A percentile compares a stretch with the other conserved stretches of the same genome.
phyloP scores from a whole-genome alignment of 1,140 invertebrate genomes.

The Bombus confusus region DNA sequence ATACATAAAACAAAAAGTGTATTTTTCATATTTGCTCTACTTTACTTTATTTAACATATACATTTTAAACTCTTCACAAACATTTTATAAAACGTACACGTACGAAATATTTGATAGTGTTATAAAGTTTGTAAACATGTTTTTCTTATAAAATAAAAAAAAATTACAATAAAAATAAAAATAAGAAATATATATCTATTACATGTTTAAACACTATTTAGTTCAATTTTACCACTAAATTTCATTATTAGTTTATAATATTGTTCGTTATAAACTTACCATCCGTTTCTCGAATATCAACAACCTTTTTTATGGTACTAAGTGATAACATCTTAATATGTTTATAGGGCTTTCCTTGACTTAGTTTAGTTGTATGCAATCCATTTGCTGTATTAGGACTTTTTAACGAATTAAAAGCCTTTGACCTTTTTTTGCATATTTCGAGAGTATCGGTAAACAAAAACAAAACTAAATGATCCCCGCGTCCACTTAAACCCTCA shows the following conservation, averaged over 20 bases:
- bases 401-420: constrained; percentile 87
- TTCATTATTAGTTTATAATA: background rate
- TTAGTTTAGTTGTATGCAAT: constrained; percentile 83
- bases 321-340: constrained; percentile 95
- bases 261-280: constrained; percentile 79
- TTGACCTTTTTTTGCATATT: constrained; percentile 94
- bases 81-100: background rate
- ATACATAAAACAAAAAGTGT: constrained; percentile 25
- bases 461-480: constrained; percentile 94
- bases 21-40: background rate
- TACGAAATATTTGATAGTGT: background rate
- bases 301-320: constrained; percentile 93
- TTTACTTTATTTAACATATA: background rate
- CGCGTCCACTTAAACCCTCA: constrained; percentile 92
- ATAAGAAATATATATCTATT: background rate
- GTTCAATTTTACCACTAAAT: background rate
- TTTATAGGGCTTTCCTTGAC: constrained; percentile 92
- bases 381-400: constrained; percentile 87
- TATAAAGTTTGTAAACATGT: background rate
- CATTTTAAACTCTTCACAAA: background rate
- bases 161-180: background rate
- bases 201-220: background rate
- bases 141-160: background rate
- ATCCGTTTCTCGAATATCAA: constrained; percentile 94
- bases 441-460: constrained; percentile 97